These are phyloP conservation scores for Smutsia gigantea DNA, from an alignment of 2,797 vertebrate genomes.

Conservation along the genomic window DNA sequence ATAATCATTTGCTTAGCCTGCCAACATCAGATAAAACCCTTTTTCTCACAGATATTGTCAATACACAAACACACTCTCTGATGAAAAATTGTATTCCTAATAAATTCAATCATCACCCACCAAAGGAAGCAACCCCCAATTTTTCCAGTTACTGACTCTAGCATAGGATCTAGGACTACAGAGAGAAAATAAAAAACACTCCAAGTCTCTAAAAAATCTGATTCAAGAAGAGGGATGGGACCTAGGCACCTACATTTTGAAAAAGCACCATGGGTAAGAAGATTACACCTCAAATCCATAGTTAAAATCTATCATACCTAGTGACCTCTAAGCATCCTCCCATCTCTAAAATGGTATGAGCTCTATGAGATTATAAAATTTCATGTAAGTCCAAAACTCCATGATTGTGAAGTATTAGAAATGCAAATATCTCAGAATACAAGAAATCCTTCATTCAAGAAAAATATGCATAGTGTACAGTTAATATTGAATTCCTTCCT, in stretches of 20 bases:
- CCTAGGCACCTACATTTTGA: background rate
- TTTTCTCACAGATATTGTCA: background rate
- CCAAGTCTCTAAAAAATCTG: background rate
- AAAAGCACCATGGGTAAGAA: background rate
- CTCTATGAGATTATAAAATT: background rate
- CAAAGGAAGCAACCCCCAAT: background rate
- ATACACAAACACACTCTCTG: background rate
- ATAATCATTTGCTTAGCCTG: background rate
- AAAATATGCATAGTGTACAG: background rate
- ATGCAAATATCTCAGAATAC: background rate
- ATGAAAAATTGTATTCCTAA: background rate
- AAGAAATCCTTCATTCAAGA: background rate
- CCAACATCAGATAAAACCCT: background rate
- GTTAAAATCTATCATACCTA: background rate
- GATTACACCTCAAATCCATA: background rate
- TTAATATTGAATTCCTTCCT: background rate
- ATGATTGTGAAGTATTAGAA: background rate
- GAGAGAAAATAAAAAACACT: background rate
- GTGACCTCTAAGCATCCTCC: background rate
- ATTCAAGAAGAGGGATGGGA: background rate
- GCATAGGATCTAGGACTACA: background rate
- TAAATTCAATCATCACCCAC: background rate
- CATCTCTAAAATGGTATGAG: background rate
- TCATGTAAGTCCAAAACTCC: background rate
- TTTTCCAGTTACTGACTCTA: background rate